Evolutionary conservation across 2,888 invertebrate species (phyloP), one percentile per base, ranked within the genome.

Genomic region (Cordilura impudica): DNA sequence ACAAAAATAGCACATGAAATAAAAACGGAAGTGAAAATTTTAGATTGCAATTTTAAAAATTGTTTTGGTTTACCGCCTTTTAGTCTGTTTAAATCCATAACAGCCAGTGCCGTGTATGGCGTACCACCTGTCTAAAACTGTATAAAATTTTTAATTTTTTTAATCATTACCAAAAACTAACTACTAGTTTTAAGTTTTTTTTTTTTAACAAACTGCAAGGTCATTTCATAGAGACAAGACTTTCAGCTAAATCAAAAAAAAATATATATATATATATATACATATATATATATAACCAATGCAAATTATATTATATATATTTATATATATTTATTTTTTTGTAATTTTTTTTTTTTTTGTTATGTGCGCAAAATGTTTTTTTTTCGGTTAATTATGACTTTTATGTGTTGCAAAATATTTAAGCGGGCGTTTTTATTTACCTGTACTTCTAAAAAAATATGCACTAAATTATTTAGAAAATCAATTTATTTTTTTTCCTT

Each of bases 21-120:
- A 7, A 61, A 72, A 67, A 72, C 72, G 77, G 77, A 77, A 77
- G 77, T 72, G 66, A 67, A 77, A 61, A 61, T 54, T 61, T 61
- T 49, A 47, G 45, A 65, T 60, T 77, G 60, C 45, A 71, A 35
- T 71, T 63, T 12, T 2, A 14, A n/a, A n/a, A 2, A 23, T 14
- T 26, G 23, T 23, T 14, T 23, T 21, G 49, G 19, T 49, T 49
- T 49, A 49, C 21, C 49, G 21, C 49, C 35, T 12, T 4, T 49
- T 1, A n/a, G 12, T 21, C 3, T n/a, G 10, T 12, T 51, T 51
- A 14, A 7, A 14, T n/a, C n/a, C 23, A 21, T 51, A 21, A 51
- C 14, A n/a, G 23, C n/a, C 4, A 39, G 4, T 39, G 12, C n/a
- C n/a, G n/a, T 4, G 12, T n/a, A 39, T 12, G n/a, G 10, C 53